Percentiles rank a stretch among this genome's conserved stretches.
Conservation (phyloP, 2,113 vertebrate genomes). For the Fulica atra region DNA sequence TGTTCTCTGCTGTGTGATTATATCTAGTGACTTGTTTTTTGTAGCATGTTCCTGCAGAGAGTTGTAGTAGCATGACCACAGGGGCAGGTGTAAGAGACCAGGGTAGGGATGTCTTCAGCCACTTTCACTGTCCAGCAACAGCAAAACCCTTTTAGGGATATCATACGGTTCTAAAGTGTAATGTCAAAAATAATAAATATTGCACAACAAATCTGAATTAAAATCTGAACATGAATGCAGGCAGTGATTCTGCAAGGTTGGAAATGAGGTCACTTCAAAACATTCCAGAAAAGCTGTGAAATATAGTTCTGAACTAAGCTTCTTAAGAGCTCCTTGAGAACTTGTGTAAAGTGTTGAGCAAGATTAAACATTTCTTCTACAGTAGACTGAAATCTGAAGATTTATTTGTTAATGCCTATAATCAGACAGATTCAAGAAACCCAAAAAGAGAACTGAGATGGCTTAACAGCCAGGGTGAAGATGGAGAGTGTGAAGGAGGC, state of each 20-base stretch:
- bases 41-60: not conserved
- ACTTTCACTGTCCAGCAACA: not conserved
- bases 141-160: not conserved
- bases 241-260: not conserved
- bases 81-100: not conserved
- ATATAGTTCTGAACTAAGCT: slow-evolving; percentile 36
- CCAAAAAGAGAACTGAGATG: not conserved
- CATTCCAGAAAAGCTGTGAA: slow-evolving; percentile 9
- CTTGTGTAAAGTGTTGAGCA: slow-evolving; percentile 10
- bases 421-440: not conserved
- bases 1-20: not conserved
- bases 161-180: not conserved
- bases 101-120: not conserved
- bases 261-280: slow-evolving; percentile 24
- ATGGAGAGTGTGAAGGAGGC: not conserved
- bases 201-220: not conserved
- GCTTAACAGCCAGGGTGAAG: not conserved
- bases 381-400: not conserved
- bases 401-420: slow-evolving; percentile 33
- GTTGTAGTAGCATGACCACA: not conserved
- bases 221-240: not conserved
- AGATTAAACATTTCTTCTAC: slow-evolving; percentile 45
- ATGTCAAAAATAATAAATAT: not conserved
- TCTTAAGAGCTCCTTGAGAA: not conserved
- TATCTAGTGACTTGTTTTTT: not conserved